Base-by-base conservation (phyloP, 2,797 vertebrate genomes). In the Brachyrhaphis roseni region DNA sequence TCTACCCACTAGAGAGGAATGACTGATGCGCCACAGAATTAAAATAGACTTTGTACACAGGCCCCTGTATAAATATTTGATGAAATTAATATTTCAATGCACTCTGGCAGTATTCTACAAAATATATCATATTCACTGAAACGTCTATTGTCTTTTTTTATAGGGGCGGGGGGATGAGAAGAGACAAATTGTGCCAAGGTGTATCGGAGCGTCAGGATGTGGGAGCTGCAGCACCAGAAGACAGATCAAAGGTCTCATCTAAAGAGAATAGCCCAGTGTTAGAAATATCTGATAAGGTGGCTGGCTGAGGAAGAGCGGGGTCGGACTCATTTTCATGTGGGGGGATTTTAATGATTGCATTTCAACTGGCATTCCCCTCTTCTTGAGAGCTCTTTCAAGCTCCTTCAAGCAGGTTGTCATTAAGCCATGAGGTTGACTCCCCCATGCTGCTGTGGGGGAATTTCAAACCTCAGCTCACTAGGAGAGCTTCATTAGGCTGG, bases 1-100 rank as follows among this genome's bases (percentile, higher is more conserved):
- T 95, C 86, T 53, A 85, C 80, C 90, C 89, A 81, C 88, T 74
- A 64, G 86, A 90, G 88, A 85, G 89, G 90, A 91, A 93, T 89
- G 93, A 95, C 82, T 93, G 94, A 95, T 95, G 93, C 91, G 91
- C 88, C 88, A 90, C 84, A 84, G 90, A 95, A 95, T 95, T 95
- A 95, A 95, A 96, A 95, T 95, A 95, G 94, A 95, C 88, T 91
- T 77, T 94, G 93, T 94, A 94, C 94, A 96, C 95, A 95, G 87
- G 92, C 91, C 88, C 88, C 92, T 90, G 89, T 89, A 93, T 95
- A 93, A 93, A 95, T 96, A 95, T 95, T 96, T 95, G 81, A 96
- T 94, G 94, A 94, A 95, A 95, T 92, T 87, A 94, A 96, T 96
- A 95, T 96, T 96, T 95, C 90, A 95, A 88, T 89, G 85, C 80